phyloP scores from a whole-genome alignment of 2,113 vertebrate species.

The Bucco capensis region DNA sequence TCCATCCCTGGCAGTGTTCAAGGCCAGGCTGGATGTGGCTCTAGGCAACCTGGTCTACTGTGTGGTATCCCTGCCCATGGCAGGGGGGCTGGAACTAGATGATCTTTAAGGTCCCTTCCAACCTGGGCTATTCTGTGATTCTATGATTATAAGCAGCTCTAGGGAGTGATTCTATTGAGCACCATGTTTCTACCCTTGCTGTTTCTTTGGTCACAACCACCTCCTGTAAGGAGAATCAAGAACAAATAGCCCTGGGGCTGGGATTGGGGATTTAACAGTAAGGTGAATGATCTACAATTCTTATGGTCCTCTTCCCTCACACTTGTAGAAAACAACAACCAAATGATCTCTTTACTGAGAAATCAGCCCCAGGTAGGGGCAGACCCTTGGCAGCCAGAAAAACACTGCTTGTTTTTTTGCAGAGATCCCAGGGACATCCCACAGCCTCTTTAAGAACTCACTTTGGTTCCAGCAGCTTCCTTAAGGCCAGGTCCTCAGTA shows the following conservation, averaged over 20 bases:
- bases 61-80: too few species aligned
- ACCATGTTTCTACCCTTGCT: background rate
- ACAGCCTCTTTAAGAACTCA: background rate
- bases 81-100: too few species aligned
- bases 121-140: too few species aligned
- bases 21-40: too few species aligned
- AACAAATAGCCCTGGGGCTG: background rate
- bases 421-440: background rate
- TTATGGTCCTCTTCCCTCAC: background rate
- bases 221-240: background rate
- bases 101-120: too few species aligned
- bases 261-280: background rate
- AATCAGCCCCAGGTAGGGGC: background rate
- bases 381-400: background rate
- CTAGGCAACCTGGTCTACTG: too few species aligned
- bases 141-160: background rate
- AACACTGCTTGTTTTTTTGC: background rate
- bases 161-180: background rate
- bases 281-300: background rate
- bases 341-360: background rate
- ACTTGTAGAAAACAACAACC: background rate
- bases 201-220: background rate
- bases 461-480: slow-evolving; percentile 4
- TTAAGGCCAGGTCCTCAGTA: background rate
- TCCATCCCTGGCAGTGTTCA: too few species aligned